phyloP scores from a whole-genome alignment of 1,140 invertebrate species.

The Elymnias hypermnestra region DNA sequence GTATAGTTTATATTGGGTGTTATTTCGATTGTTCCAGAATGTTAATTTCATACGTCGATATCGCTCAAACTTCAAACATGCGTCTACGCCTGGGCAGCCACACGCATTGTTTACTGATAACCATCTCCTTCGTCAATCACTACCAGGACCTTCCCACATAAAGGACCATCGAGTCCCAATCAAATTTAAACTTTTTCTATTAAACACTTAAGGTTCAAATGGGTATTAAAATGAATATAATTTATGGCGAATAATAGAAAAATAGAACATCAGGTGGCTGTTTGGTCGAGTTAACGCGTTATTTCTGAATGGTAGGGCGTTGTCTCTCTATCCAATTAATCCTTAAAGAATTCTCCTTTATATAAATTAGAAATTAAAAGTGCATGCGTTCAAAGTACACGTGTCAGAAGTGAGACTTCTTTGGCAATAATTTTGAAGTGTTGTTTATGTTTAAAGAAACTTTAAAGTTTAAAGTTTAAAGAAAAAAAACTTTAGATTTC shows the following conservation, averaged over 20 bases:
- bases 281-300: constrained; percentile 32
- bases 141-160: constrained; percentile 39
- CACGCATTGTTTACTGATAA: constrained; percentile 62
- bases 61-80: constrained; percentile 36
- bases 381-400: too few relatives aligned
- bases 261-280: constrained; percentile 36
- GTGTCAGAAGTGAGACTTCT: too few relatives aligned
- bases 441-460: too few relatives aligned
- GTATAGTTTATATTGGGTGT: too few relatives aligned
- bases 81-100: constrained; percentile 41
- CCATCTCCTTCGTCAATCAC: constrained; percentile 55
- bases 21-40: too few relatives aligned
- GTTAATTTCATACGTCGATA: constrained; percentile 37
- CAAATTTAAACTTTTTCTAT: constrained; percentile 9
- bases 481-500: too few relatives aligned
- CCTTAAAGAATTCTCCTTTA: neutral
- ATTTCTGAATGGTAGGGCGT: constrained; percentile 37
- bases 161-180: constrained; percentile 11
- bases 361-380: constrained; percentile 1
- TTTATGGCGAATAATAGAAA: constrained; percentile 40
- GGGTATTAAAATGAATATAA: constrained; percentile 13
- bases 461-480: too few relatives aligned
- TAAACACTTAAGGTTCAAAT: constrained; percentile 10
- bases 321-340: constrained; percentile 27
- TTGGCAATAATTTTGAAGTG: too few relatives aligned